Conservation (phyloP, 1,140 invertebrate genomes). For the Zophobas morio region DNA sequence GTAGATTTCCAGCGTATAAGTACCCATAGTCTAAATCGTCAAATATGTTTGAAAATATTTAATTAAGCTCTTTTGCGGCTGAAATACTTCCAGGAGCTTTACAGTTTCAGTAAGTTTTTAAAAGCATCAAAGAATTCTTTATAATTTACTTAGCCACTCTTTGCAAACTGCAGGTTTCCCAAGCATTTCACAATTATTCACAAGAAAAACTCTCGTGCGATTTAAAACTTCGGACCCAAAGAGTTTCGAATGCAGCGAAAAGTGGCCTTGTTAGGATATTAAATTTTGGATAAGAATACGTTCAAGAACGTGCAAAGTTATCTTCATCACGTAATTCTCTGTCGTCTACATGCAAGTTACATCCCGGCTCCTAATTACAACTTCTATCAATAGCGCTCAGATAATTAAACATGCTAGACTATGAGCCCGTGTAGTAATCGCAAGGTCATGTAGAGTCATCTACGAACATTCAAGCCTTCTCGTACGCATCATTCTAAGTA, state of each 20-base stretch:
- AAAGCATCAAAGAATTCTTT: slow-evolving; percentile 39
- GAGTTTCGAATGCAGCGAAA: background rate
- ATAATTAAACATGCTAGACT: slow-evolving; percentile 40
- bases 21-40: background rate
- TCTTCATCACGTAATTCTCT: slow-evolving; percentile 34
- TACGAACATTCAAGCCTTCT: slow-evolving; percentile 16
- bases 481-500: slow-evolving; percentile 21
- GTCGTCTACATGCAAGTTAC: slow-evolving; percentile 36
- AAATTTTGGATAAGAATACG: slow-evolving; percentile 28
- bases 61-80: slow-evolving; percentile 39
- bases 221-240: too few species aligned
- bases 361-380: slow-evolving; percentile 38
- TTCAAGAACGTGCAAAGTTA: slow-evolving; percentile 30
- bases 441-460: slow-evolving; percentile 40
- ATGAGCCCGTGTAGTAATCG: slow-evolving; percentile 29
- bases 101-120: slow-evolving; percentile 27
- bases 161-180: slow-evolving; percentile 10
- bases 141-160: slow-evolving; percentile 37
- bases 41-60: slow-evolving; percentile 33
- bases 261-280: background rate
- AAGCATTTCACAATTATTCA: slow-evolving; percentile 27
- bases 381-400: slow-evolving; percentile 36
- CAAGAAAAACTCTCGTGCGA: slow-evolving; percentile 3
- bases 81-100: slow-evolving; percentile 31
- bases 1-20: background rate